A percentile compares a stretch with the other conserved stretches of the same genome.
Conservation (phyloP, 2,888 invertebrate genomes). For the Ctenicera cuprea region DNA sequence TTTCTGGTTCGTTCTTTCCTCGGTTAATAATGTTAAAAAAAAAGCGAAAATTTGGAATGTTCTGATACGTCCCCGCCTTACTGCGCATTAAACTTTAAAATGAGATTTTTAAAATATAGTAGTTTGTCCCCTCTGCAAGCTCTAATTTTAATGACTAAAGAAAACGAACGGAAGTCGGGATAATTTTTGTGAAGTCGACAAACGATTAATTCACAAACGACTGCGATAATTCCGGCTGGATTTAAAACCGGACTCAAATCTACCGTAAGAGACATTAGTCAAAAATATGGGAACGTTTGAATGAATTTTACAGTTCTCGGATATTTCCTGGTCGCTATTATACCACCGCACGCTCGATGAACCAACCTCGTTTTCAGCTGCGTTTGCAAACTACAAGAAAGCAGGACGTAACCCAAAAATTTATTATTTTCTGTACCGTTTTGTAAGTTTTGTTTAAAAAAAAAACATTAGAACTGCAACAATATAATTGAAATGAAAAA, state of each 20-base stretch:
- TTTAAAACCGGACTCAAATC: constrained; percentile 60
- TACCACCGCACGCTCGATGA: constrained; percentile 32
- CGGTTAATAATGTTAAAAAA: background rate
- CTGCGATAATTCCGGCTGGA: constrained; percentile 53
- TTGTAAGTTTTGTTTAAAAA: background rate
- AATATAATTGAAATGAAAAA: no score
- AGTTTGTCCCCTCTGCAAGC: constrained; percentile 36
- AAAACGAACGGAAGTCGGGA: constrained; percentile 57
- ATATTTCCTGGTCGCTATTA: constrained; percentile 49
- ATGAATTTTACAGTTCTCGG: constrained; percentile 57
- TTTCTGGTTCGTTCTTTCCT: constrained; percentile 18
- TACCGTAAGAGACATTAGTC: constrained; percentile 61
- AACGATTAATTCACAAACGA: constrained; percentile 57
- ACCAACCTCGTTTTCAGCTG: constrained; percentile 42
- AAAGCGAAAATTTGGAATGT: background rate
- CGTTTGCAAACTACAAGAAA: constrained; percentile 10
- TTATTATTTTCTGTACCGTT: background rate
- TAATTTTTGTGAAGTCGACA: constrained; percentile 59
- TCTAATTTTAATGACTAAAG: constrained; percentile 52
- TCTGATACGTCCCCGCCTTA: background rate
- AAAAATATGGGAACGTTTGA: constrained; percentile 61
- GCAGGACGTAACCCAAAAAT: background rate
- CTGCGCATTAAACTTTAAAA: constrained; percentile 30
- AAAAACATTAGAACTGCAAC: no score
- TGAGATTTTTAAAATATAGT: constrained; percentile 44